Base-by-base conservation (phyloP, 1,140 invertebrate species). In the Plectrocnemia conspersa region DNA sequence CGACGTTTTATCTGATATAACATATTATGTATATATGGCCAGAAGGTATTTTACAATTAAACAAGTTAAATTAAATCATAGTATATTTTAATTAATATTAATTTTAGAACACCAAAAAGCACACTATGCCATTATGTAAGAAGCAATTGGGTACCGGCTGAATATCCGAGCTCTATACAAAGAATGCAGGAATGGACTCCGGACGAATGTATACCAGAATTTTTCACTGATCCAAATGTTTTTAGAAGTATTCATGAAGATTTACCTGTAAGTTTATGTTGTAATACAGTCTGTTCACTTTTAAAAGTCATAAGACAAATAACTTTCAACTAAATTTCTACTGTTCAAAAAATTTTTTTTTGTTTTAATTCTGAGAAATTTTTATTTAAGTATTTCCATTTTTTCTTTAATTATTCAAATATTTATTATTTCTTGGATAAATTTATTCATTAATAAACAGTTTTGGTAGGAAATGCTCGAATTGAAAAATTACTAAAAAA, bases 121-220 rank as follows among this genome's bases (percentile, higher is more conserved):
- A 81, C 95, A 18, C 76, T 99, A 1, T 97, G 93, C 66, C 87
- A 89, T 66, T 84, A 97, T 71, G 95, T 98, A 0, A 75, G 94
- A 56, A 82, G 88, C 29, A 84, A 89, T 62, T 97, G 92, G 91
- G 92, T 94, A 23, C 94, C 96, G 1, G 91, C 91, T 36, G 95
- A 98, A 72, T 98, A 98, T 77, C 96, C 96, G 0, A 82, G 81
- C 13, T 91, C 89, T 11, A 92, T 99, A 65, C 86, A 92, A 65
- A 79, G 93, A 27, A 76, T 97, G 62, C 87, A 92, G 62, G 85
- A 92, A 64, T 98, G 94, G 94, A 97, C 93, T 10, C 96, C 96
- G 0, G 95, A 98, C 73, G 96, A 99, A 73, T 97, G 95, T 70
- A 93, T 99, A 71, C 92, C 96, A 40, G 91, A 97, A 73, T 93